Percentiles rank a stretch among this genome's conserved stretches.
phyloP scores from a whole-genome alignment of 2,113 vertebrate genomes.

The Xiphorhynchus elegans region DNA sequence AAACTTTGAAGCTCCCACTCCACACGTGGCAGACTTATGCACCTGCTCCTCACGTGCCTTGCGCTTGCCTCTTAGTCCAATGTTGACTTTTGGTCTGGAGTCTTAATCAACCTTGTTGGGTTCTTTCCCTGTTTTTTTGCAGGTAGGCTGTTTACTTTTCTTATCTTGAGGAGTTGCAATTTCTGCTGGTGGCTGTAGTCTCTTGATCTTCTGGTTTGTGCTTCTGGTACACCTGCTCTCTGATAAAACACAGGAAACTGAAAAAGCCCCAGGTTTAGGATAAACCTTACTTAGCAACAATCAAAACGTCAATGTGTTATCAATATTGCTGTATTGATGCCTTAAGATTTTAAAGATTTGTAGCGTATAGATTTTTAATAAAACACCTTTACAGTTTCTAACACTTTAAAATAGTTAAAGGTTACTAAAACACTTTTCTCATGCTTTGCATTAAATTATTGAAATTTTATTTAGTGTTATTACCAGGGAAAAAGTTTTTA shows the following conservation, averaged over 20 bases:
- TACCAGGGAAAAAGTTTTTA: too few relatives aligned
- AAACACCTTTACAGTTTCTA: too few relatives aligned
- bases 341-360: too few relatives aligned
- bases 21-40: neutral
- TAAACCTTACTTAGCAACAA: neutral
- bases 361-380: too few relatives aligned
- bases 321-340: neutral
- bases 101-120: neutral
- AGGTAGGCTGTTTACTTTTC: neutral
- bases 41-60: accelerated
- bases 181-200: neutral
- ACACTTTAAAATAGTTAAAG: too few relatives aligned
- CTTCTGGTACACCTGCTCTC: neutral
- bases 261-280: neutral
- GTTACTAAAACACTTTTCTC: too few relatives aligned
- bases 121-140: neutral
- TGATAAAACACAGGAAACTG: neutral
- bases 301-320: neutral
- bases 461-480: too few relatives aligned
- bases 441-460: too few relatives aligned
- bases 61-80: accelerated
- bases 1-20: neutral
- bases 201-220: neutral
- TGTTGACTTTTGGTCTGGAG: neutral
- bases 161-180: neutral